phyloP scores from a whole-genome alignment of 2,888 invertebrate genomes.

The Hydriomena furcata region DNA sequence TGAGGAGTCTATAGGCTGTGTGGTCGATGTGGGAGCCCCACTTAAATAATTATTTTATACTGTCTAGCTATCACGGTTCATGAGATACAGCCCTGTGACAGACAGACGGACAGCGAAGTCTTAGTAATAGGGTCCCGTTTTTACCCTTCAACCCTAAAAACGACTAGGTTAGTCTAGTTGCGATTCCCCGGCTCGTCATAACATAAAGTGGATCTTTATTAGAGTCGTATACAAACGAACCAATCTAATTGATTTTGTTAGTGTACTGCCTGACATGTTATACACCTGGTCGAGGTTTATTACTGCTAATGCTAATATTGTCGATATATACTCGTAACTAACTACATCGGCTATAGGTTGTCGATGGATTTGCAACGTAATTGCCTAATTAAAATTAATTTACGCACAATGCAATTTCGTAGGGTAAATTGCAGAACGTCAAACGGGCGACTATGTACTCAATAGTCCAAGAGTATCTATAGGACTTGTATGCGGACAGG shows the following conservation, averaged over 20 bases:
- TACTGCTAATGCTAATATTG: constrained; percentile 50
- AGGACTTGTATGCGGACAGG: too few species aligned
- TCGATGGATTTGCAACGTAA: constrained; percentile 19
- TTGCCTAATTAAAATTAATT: constrained; percentile 22
- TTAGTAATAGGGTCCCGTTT: too few species aligned
- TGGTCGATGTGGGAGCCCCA: too few species aligned
- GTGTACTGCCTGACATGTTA: constrained; percentile 50
- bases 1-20: too few species aligned
- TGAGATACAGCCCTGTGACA: too few species aligned
- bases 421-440: constrained; percentile 3
- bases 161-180: too few species aligned
- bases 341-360: constrained; percentile 30
- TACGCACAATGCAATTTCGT: constrained; percentile 18
- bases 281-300: constrained; percentile 46
- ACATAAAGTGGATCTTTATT: constrained; percentile 2
- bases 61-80: too few species aligned
- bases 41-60: too few species aligned
- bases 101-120: too few species aligned
- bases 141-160: too few species aligned
- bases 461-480: too few species aligned
- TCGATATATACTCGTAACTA: constrained; percentile 29
- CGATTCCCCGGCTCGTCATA: neutral
- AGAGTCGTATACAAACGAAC: constrained; percentile 14
- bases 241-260: constrained; percentile 67
- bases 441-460: too few species aligned